Base-by-base conservation (phyloP, 2,113 vertebrate species). In the Phyllostomus hastatus region DNA sequence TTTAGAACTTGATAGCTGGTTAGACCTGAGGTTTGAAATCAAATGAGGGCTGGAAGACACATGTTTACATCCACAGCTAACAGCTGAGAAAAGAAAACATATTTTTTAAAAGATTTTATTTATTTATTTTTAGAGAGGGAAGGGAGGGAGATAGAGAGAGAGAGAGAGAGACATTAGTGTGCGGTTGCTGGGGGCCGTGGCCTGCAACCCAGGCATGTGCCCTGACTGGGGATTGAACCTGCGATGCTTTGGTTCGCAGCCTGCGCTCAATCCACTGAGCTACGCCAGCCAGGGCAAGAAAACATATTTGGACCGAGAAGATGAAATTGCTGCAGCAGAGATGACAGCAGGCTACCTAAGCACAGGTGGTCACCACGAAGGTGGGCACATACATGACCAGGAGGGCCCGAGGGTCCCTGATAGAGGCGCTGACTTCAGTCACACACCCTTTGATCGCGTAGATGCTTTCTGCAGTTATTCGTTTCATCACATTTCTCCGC, bases 11-110 rank as follows among this genome's bases (percentile, higher is more conserved):
- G 54, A 14, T 38, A 54, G 57, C 75, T 70, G 64, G 50, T 69
- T 69, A 70, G 78, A 59, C 31, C 2, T 33, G 61, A 93, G 50
- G n/a, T 59, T 54, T 46, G 26, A 95, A 95, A 73, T 79, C 79
- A 67, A 75, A 35, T 54, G 46, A 89, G 50, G 33, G 43, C 59
- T 33, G 20, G 57, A 88, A 88, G 67, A 81, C 17, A 78, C 88
- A 48, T 38, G 22, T 19, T 5, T n/a, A 35, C 31, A 38, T 50
- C 72, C 70, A n/a, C 52, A 22, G 3, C 54, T 48, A 38, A 26
- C 46, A n/a, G 48, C 0, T 72, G 52, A 89, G 76, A 69, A 94
- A 88, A 70, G 19, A 33, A 78, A 48, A 54, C 8, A 41, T 41
- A 41, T 41, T 41, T 41, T 41, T 41, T 41, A 41, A 41, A 41